Percentiles rank a stretch among this genome's conserved stretches.
Evolutionary conservation across 2,888 invertebrate species (phyloP).

Genomic region (Sarcophaga variegata): DNA sequence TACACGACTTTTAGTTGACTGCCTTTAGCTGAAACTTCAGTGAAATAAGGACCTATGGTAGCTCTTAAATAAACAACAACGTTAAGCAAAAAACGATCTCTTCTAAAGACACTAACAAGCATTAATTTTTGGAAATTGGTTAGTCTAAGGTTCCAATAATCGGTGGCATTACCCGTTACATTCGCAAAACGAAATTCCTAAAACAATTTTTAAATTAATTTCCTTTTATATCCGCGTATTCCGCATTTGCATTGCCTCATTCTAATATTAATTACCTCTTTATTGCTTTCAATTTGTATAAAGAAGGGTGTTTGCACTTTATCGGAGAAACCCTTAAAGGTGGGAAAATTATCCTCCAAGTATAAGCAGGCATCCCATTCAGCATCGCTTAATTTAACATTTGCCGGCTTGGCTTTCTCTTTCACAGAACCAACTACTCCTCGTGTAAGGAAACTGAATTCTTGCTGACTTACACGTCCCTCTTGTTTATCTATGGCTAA

Average conservation of each 20-base stretch:
- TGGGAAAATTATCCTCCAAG: constrained; percentile 84
- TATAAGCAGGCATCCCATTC: constrained; percentile 88
- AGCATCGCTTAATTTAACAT: constrained; percentile 83
- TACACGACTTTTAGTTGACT: constrained; percentile 79
- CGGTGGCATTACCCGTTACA: constrained; percentile 77
- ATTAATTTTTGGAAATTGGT: constrained; percentile 91
- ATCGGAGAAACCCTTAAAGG: constrained; percentile 83
- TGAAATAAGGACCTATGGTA: constrained; percentile 90
- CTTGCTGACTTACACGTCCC: constrained; percentile 83
- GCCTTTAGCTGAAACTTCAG: constrained; percentile 90
- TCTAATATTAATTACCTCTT: constrained; percentile 71
- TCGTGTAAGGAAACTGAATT: constrained; percentile 91
- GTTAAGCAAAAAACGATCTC: constrained; percentile 91
- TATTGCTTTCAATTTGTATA: constrained; percentile 85
- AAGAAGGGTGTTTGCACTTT: constrained; percentile 84
- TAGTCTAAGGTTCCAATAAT: constrained; percentile 86
- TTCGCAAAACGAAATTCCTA: constrained; percentile 84
- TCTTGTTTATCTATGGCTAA: constrained; percentile 88
- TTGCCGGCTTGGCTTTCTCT: constrained; percentile 84
- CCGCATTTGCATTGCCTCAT: no score
- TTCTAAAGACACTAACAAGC: constrained; percentile 88
- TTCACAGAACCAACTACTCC: constrained; percentile 86
- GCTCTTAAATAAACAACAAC: constrained; percentile 90
- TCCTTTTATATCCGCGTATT: no score
- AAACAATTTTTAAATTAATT: no score